A percentile compares a stretch with the other conserved stretches of the same genome.
phyloP scores from a whole-genome alignment of 2,797 vertebrate species.

The Karalla daura region DNA sequence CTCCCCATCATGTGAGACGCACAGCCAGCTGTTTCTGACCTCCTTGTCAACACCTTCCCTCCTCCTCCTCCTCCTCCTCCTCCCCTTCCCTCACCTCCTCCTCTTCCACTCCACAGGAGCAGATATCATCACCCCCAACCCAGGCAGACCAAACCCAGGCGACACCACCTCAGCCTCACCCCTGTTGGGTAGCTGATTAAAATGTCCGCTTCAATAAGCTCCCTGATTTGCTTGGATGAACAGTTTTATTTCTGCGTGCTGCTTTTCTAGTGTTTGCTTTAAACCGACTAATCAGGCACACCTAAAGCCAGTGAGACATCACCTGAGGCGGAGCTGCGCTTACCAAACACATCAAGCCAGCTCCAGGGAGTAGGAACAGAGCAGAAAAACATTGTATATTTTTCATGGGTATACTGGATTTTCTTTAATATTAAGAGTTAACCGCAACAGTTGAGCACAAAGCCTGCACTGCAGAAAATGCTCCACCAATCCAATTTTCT shows the following conservation, averaged over 20 bases:
- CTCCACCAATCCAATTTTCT: constrained; percentile 15
- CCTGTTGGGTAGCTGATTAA: constrained; percentile 73
- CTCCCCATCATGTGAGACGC: constrained; percentile 61
- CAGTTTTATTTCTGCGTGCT: constrained; percentile 58
- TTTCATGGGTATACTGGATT: constrained; percentile 3
- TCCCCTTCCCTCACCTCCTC: constrained; percentile 37
- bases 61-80: constrained; percentile 41
- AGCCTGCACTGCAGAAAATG: background rate
- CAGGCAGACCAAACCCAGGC: constrained; percentile 54
- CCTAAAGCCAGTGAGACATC: constrained; percentile 39
- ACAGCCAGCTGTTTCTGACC: constrained; percentile 65
- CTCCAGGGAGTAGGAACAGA: constrained; percentile 20
- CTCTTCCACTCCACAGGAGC: constrained; percentile 28
- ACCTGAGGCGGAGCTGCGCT: constrained; percentile 9
- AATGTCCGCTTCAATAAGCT: constrained; percentile 70
- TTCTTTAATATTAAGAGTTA: constrained; percentile 21
- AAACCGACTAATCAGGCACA: constrained; percentile 53
- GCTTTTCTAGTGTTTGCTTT: constrained; percentile 54
- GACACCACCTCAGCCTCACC: constrained; percentile 62
- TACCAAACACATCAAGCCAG: constrained; percentile 12
- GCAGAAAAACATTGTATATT: background rate
- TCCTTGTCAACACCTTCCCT: constrained; percentile 43
- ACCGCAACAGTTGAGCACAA: background rate
- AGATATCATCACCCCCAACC: constrained; percentile 39
- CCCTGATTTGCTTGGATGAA: constrained; percentile 52